phyloP scores from a whole-genome alignment of 2,888 invertebrate species.

The Tholera decimalis region DNA sequence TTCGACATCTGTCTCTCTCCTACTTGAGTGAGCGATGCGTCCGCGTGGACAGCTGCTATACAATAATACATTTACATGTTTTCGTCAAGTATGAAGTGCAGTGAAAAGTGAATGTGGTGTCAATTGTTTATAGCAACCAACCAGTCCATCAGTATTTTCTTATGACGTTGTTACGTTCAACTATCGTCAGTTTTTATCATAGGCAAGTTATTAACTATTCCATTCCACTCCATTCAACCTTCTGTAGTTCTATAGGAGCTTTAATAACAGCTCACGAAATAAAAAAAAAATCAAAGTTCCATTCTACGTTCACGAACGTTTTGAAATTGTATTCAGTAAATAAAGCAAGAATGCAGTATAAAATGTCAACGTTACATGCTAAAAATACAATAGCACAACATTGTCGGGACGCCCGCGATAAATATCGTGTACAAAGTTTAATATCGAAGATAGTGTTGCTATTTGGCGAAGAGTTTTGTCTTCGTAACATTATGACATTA shows the following conservation, averaged over 20 bases:
- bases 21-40: too few species aligned
- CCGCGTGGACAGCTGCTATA: too few species aligned
- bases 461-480: conserved; percentile 54
- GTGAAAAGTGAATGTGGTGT: too few species aligned
- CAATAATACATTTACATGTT: too few species aligned
- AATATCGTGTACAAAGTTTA: conserved; percentile 56
- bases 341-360: conserved; percentile 44
- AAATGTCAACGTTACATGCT: conserved; percentile 28
- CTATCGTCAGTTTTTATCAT: too few species aligned
- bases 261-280: background rate
- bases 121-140: too few species aligned
- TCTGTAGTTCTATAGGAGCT: background rate
- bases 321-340: conserved; percentile 43
- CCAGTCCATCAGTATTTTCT: too few species aligned
- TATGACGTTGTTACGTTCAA: too few species aligned
- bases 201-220: background rate
- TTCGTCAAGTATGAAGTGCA: too few species aligned
- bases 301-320: conserved; percentile 23
- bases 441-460: conserved; percentile 49
- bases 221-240: background rate
- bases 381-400: conserved; percentile 50
- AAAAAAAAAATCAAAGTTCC: conserved; percentile 4
- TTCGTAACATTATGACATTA: conserved; percentile 49
- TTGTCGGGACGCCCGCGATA: conserved; percentile 46
- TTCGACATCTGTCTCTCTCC: too few species aligned